Evolutionary conservation across 2,113 vertebrate genomes (phyloP).

Genomic region (Corydoras sp.): DNA sequence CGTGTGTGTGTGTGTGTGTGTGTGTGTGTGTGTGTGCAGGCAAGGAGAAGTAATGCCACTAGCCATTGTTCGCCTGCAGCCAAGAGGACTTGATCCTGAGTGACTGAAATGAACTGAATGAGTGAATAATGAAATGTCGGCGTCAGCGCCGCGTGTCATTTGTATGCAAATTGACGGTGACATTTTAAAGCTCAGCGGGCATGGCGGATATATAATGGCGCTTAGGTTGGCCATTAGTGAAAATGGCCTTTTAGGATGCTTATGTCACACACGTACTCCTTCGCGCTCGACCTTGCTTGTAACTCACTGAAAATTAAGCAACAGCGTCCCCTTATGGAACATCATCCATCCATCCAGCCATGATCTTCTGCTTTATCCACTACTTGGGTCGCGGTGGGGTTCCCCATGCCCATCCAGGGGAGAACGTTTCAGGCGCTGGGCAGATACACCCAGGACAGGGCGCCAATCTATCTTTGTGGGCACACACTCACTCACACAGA

Average conservation of each 20-base stretch:
- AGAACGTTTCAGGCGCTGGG: too few relatives aligned
- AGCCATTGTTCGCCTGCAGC: conserved; percentile 27
- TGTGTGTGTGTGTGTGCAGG: background rate
- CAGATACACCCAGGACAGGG: too few relatives aligned
- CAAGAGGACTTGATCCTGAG: conserved; percentile 37
- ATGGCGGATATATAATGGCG: conserved; percentile 52
- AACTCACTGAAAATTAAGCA: too few relatives aligned
- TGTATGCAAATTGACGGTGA: conserved; percentile 54
- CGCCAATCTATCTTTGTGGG: too few relatives aligned
- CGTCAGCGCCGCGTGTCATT: conserved; percentile 44
- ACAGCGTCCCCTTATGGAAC: too few relatives aligned
- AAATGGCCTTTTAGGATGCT: conserved; percentile 37
- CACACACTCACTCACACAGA: too few relatives aligned
- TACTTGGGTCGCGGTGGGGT: too few relatives aligned
- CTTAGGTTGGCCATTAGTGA: conserved; percentile 49
- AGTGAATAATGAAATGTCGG: conserved; percentile 26
- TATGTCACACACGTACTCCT: background rate
- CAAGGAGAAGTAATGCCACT: conserved; percentile 2
- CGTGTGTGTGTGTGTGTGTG: background rate
- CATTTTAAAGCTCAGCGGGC: conserved; percentile 52
- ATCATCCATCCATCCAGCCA: too few relatives aligned
- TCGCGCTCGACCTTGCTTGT: background rate
- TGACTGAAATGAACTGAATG: conserved; percentile 37
- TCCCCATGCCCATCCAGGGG: too few relatives aligned
- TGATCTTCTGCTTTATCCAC: too few relatives aligned